A percentile compares a stretch with the other conserved stretches of the same genome.
Conservation (phyloP, 2,797 vertebrate genomes). For the Hybognathus amarus region DNA sequence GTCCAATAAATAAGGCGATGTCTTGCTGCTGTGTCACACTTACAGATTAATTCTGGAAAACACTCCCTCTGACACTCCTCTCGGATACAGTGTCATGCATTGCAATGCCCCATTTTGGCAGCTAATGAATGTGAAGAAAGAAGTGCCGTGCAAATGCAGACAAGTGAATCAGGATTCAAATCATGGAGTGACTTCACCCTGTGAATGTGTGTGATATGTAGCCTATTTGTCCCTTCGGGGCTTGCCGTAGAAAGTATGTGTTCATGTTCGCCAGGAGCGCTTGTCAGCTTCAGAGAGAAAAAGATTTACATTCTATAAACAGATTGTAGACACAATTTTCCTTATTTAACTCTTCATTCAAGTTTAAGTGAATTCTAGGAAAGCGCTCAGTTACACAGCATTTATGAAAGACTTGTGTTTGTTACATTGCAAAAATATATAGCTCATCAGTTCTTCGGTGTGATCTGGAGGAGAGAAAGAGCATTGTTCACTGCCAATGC, state of each 20-base stretch:
- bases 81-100: constrained; percentile 12
- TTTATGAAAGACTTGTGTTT: background rate
- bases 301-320: constrained; percentile 69
- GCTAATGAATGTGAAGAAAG: constrained; percentile 4
- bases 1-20: background rate
- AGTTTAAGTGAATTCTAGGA: constrained; percentile 1
- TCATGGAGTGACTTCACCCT: background rate
- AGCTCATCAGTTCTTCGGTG: background rate
- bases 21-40: background rate
- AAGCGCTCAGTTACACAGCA: background rate
- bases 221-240: constrained; percentile 15
- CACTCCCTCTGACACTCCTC: background rate
- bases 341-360: constrained; percentile 5
- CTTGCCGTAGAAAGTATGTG: constrained; percentile 38
- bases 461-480: background rate
- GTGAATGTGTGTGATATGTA: constrained; percentile 22
- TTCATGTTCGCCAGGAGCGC: constrained; percentile 57
- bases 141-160: background rate
- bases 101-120: constrained; percentile 3
- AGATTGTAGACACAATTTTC: background rate
- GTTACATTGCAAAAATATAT: background rate
- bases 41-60: background rate
- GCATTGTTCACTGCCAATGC: background rate
- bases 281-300: constrained; percentile 72
- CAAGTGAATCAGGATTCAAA: constrained; percentile 14